phyloP scores from a whole-genome alignment of 2,113 vertebrate species.

The Mugil cephalus region DNA sequence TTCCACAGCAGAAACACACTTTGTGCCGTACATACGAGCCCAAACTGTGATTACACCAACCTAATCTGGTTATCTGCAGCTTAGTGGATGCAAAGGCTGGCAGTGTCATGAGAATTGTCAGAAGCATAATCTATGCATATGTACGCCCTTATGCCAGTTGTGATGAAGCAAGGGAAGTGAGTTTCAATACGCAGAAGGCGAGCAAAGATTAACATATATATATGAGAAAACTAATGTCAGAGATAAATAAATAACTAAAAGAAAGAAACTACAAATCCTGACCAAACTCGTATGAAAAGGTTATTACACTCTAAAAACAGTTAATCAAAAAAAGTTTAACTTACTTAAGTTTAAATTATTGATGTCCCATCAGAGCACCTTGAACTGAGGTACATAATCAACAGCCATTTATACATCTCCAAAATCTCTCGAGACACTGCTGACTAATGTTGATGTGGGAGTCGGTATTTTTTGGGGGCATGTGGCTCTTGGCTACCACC shows the following conservation, averaged over 20 bases:
- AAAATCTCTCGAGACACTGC: conserved; percentile 8
- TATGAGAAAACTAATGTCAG: background rate
- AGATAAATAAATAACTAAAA: background rate
- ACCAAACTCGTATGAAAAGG: background rate
- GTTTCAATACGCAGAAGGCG: background rate
- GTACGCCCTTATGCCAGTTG: background rate
- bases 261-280: background rate
- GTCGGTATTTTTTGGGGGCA: conserved; percentile 5
- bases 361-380: background rate
- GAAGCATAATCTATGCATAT: background rate
- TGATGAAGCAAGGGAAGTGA: background rate
- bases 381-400: background rate
- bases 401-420: conserved; percentile 8
- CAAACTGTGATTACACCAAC: conserved; percentile 6
- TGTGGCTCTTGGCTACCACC: background rate
- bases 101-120: background rate
- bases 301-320: background rate
- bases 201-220: background rate
- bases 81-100: conserved; percentile 1
- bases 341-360: no score
- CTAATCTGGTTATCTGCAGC: background rate
- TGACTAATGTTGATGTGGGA: conserved; percentile 11
- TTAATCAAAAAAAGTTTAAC: conserved; percentile 7
- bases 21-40: background rate
- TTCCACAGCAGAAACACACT: conserved; percentile 18